Evolutionary conservation across 1,140 invertebrate genomes (phyloP).

Genomic region (Pseudomyrmex gracilis): DNA sequence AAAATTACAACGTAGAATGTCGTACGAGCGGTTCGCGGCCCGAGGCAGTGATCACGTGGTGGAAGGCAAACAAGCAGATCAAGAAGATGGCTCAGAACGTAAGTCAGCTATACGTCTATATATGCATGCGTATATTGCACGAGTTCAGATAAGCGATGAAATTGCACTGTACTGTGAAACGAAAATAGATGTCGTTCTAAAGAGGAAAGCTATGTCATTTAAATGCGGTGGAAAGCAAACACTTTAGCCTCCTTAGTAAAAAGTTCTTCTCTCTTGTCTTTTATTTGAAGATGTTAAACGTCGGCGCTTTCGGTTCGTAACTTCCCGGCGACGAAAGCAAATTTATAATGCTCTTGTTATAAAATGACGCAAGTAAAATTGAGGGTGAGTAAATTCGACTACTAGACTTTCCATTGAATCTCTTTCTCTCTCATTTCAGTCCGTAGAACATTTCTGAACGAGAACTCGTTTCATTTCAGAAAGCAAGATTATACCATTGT

Average conservation of each 20-base stretch:
- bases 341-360: conserved; percentile 34
- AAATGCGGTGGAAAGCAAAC: conserved; percentile 13
- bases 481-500: not conserved
- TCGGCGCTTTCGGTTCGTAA: conserved; percentile 5
- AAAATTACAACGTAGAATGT: conserved; percentile 93
- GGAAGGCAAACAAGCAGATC: conserved; percentile 92
- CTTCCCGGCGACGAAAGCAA: conserved; percentile 26
- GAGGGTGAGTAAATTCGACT: not conserved
- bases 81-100: conserved; percentile 92
- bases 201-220: not conserved
- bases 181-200: conserved; percentile 11
- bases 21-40: conserved; percentile 93
- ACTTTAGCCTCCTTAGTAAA: conserved; percentile 18
- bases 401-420: not conserved
- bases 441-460: not conserved
- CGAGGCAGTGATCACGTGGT: conserved; percentile 92
- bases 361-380: conserved; percentile 22
- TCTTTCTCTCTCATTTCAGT: not conserved
- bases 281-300: conserved; percentile 41
- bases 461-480: not conserved
- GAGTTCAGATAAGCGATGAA: not conserved
- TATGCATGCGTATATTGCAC: conserved; percentile 1
- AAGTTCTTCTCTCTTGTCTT: not conserved
- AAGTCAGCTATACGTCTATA: conserved; percentile 83
- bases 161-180: not conserved